These are phyloP conservation scores for Mycetomoellerius zeteki DNA, from an alignment of 1,140 invertebrate species.

Conservation along the genomic window DNA sequence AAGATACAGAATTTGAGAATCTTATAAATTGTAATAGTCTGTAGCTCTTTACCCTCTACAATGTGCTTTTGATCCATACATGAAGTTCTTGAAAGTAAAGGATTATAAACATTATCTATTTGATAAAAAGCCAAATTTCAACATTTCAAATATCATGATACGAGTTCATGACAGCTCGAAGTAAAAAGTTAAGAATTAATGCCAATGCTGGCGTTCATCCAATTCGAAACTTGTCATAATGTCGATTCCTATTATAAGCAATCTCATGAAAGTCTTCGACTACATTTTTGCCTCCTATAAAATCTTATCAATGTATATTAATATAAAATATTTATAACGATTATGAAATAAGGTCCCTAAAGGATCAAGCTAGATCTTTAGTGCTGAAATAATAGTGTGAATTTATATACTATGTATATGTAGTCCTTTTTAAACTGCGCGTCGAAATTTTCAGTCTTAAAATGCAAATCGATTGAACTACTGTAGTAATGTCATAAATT, in stretches of 20 bases:
- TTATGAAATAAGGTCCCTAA: too few relatives aligned
- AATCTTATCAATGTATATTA: not conserved
- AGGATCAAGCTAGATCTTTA: too few relatives aligned
- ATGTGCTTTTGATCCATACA: not conserved
- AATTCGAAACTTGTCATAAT: conserved; percentile 72
- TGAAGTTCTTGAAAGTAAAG: not conserved
- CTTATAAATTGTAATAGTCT: not conserved
- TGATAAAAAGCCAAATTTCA: not conserved
- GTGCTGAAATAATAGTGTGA: too few relatives aligned
- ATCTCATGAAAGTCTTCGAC: conserved; percentile 1
- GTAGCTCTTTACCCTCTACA: not conserved
- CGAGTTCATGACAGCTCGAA: conserved; percentile 22
- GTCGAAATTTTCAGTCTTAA: too few relatives aligned
- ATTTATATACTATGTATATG: too few relatives aligned
- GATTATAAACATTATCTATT: conserved; percentile 9
- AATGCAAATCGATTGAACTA: too few relatives aligned
- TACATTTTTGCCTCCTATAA: not conserved
- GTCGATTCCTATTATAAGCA: conserved; percentile 61
- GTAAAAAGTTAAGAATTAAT: conserved; percentile 78
- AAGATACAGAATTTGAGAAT: not conserved
- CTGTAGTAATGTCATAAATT: too few relatives aligned
- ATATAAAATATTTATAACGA: not conserved
- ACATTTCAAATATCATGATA: conserved; percentile 30
- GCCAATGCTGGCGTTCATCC: conserved; percentile 77
- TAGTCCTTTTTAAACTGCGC: too few relatives aligned